Base-by-base conservation (phyloP, 2,888 invertebrate genomes). In the Drosophila pseudotalamancana region DNA sequence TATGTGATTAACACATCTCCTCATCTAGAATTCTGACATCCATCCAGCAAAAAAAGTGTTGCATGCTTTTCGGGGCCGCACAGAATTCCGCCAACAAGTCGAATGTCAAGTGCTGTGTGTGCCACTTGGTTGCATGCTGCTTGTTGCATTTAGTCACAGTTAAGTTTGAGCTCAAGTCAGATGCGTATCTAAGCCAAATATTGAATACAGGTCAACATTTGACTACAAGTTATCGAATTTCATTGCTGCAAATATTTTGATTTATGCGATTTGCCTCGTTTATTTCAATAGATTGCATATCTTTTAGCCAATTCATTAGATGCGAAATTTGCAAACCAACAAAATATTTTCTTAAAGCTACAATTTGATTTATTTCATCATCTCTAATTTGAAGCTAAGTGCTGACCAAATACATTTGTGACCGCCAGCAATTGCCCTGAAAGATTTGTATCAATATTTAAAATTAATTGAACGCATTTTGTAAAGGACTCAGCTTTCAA, bases 31-130 rank as follows among this genome's bases (percentile, higher is more conserved):
- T 11, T 31, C 16, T 51, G 11, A 29, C 21, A 11, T 19, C 9
- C 16, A 42, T 23, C 32, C 53, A 37, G 18, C n/a, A 46, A 64
- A 78, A 77, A 65, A 60, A n/a, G 27, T 35, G 60, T 51, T 60
- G 81, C 81, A 55, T 63, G 62, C 61, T 72, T 64, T 59, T 57
- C 51, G 66, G 67, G 51, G 56, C 55, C 40, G 40, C 42, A 18
- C 46, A 42, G 45, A 43, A 55, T 39, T 25, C 48, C 55, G 6
- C 37, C 31, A 9, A 51, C 56, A 19, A 9, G 32, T 25, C 9
- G 21, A 27, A 12, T 31, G 3, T 18, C 3, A 37, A 4, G 12
- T n/a, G 21, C 1, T 29, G 51, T n/a, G 23, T 39, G 39, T 40
- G 43, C 35, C 19, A 61, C 37, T 61, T 61, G 21, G 37, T 21